Evolutionary conservation across 92 coral and sea anemone genomes (phyloP).

Genomic region (Palythoa heliodiscus): DNA sequence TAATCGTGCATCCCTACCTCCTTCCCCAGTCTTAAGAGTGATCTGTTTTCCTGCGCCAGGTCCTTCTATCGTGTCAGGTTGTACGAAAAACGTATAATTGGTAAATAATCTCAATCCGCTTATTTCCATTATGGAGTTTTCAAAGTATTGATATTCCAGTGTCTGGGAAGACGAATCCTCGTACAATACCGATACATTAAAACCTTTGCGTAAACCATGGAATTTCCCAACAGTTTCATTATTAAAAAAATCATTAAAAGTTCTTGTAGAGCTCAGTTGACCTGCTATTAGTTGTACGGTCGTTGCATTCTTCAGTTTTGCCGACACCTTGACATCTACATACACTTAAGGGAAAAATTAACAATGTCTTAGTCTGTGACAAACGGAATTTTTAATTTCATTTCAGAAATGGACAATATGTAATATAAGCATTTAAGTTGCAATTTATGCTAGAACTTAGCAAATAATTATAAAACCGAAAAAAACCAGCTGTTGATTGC

Average conservation of each 20-base stretch:
- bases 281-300: not conserved
- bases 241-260: not conserved
- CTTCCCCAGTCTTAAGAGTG: not conserved
- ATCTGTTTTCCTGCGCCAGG: not conserved
- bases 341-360: not conserved
- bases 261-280: not conserved
- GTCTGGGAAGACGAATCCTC: not conserved
- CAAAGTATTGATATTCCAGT: not conserved
- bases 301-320: not conserved
- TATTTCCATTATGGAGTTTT: not conserved
- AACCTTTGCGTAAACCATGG: constrained; percentile 7
- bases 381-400: too few species aligned
- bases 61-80: constrained; percentile 28
- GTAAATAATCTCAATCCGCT: constrained; percentile 9
- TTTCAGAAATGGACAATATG: too few species aligned
- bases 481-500: too few species aligned
- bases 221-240: not conserved
- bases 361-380: not conserved
- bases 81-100: not conserved
- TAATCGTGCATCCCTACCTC: not conserved
- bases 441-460: too few species aligned
- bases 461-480: too few species aligned
- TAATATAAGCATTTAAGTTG: too few species aligned
- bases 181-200: constrained; percentile 5
- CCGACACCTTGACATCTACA: not conserved